Conservation (phyloP, 2,113 vertebrate genomes). For the Petrocephalus microphthalmus region DNA sequence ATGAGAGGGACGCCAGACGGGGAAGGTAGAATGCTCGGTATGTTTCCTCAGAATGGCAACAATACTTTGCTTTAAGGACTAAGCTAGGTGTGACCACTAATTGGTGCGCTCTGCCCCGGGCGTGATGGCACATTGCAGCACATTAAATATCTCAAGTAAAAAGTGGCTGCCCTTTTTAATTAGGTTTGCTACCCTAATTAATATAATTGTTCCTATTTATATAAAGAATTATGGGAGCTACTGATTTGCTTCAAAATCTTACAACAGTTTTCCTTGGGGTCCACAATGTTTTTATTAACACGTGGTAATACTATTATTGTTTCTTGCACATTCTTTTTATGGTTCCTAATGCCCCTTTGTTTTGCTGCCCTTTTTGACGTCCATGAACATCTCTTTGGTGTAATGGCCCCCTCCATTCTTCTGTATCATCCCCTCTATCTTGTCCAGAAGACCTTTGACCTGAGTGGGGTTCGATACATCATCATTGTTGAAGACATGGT, state of each 20-base stretch:
- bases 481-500: slow-evolving; percentile 28
- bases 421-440: slow-evolving; percentile 30
- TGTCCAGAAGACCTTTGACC: slow-evolving; percentile 33
- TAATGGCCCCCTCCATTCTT: slow-evolving; percentile 25
- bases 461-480: slow-evolving; percentile 2
- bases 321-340: neutral
- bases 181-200: neutral
- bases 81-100: too few species aligned
- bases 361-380: neutral
- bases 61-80: too few species aligned
- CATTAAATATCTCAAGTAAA: neutral
- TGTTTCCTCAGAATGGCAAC: too few species aligned
- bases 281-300: neutral
- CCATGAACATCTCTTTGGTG: slow-evolving; percentile 25
- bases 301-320: neutral
- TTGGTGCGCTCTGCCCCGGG: too few species aligned
- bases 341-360: neutral
- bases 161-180: neutral
- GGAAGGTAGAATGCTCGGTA: too few species aligned
- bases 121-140: neutral
- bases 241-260: neutral
- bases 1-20: too few species aligned
- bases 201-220: neutral
- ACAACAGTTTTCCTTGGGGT: neutral
- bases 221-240: neutral